Evolutionary conservation across 2,888 invertebrate genomes (phyloP).

Genomic region (Ommatoiulus sabulosus): DNA sequence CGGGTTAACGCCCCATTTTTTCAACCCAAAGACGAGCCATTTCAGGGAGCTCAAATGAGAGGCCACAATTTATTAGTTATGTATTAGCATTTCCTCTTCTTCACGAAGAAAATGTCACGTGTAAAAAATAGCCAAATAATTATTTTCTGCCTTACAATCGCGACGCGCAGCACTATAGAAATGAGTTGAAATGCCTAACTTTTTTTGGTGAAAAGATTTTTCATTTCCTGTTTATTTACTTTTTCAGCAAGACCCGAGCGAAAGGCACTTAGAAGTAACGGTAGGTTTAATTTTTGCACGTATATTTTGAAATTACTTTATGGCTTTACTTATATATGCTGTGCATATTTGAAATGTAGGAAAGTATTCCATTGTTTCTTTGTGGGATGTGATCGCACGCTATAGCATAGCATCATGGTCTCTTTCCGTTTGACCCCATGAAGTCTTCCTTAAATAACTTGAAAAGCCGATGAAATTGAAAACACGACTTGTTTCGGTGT

Average conservation of each 20-base stretch:
- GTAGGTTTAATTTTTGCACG: no score
- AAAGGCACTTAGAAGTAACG: no score
- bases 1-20: slow-evolving; percentile 38
- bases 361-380: background rate
- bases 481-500: background rate
- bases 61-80: background rate
- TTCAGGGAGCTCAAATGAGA: background rate
- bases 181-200: no score
- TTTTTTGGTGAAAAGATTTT: no score
- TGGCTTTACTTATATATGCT: no score
- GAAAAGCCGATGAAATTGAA: background rate
- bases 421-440: background rate
- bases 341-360: no score
- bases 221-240: no score
- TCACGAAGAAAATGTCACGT: background rate
- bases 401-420: no score
- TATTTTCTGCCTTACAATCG: background rate
- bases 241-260: no score
- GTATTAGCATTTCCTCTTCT: background rate
- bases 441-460: background rate
- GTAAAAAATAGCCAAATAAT: background rate
- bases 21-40: background rate
- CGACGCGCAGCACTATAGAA: no score
- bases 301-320: no score
- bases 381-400: background rate